Percentiles rank a stretch among this genome's conserved stretches.
Evolutionary conservation across 2,113 vertebrate species (phyloP).

Genomic region (Bostrychus sinensis): DNA sequence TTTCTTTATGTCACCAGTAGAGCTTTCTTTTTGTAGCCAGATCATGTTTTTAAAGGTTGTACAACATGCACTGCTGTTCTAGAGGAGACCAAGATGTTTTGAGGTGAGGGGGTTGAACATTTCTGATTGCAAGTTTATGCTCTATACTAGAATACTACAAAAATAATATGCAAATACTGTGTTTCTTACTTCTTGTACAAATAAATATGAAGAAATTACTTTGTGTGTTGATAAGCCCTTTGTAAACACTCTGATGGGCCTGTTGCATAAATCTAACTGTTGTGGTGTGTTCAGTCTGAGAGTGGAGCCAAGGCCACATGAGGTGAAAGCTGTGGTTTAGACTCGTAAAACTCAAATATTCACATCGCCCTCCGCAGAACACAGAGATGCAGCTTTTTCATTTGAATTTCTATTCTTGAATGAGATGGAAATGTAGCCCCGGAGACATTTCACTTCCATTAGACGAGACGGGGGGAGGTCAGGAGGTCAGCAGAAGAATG

Average conservation of each 20-base stretch:
- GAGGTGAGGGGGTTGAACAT: too few relatives aligned
- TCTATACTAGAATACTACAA: too few relatives aligned
- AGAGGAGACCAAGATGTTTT: too few relatives aligned
- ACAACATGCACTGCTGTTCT: too few relatives aligned
- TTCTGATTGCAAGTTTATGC: too few relatives aligned
- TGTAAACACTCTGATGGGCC: not conserved
- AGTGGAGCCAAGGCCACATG: not conserved
- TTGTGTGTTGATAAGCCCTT: not conserved
- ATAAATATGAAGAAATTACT: not conserved
- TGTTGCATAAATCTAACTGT: not conserved
- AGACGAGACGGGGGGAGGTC: not conserved
- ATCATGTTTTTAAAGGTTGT: too few relatives aligned
- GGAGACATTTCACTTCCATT: not conserved
- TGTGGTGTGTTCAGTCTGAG: constrained; percentile 1
- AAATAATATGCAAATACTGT: too few relatives aligned
- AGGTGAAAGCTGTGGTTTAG: not conserved
- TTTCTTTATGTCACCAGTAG: too few relatives aligned
- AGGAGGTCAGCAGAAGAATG: too few relatives aligned
- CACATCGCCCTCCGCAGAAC: not conserved
- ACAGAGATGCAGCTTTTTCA: not conserved
- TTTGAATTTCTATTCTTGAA: constrained; percentile 5
- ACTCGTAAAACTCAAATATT: not conserved
- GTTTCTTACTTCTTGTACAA: not conserved
- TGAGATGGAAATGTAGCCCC: not conserved
- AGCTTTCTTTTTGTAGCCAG: too few relatives aligned